Base-by-base conservation (phyloP, 2,113 vertebrate genomes). In the Strix aluco region DNA sequence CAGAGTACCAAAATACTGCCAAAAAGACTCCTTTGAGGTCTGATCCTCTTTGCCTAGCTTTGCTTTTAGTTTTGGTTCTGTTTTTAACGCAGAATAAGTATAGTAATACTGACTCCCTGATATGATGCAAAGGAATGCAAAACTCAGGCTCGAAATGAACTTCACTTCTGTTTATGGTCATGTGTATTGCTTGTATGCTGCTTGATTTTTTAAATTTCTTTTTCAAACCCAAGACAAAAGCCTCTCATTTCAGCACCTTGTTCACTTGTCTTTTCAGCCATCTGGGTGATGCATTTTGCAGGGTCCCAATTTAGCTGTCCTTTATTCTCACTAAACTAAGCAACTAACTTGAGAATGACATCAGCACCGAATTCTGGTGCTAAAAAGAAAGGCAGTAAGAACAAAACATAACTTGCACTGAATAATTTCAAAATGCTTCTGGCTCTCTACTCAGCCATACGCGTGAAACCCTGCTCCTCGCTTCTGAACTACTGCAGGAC, bases 281-380 rank as follows among this genome's bases (percentile, higher is more conserved):
- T 90, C 88, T 94, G 95, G 86, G 91, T 73, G 66, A 13, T 93
- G 86, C 59, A 54, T 96, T 90, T 93, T 87, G 73, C 92, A 92
- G 82, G 65, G 72, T 77, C 91, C 71, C 92, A 83, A 95, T 96
- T 90, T 82, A 94, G 96, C 92, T 55, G 38, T 94, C 78, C 87
- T 95, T 97, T 93, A 87, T 94, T 83, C 94, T 94, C 89, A 87
- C 85, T 79, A 67, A 85, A 94, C 91, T 59, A 34, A 92, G 93
- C 85, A 81, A 46, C 81, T 63, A 87, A 77, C 63, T 86, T 30
- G 18, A 81, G 91, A 57, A 58, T 70, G 84, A 94, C 89, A 97
- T 94, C 96, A 96, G 81, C 77, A 93, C 40, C 3, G 0, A 94
- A 94, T 96, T 66, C 85, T 88, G 66, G 70, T 80, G 82, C 90